Percentiles rank a stretch among this genome's conserved stretches.
These are phyloP conservation scores for Struthio camelus DNA, from an alignment of 2,113 vertebrate genomes.

Conservation along the genomic window DNA sequence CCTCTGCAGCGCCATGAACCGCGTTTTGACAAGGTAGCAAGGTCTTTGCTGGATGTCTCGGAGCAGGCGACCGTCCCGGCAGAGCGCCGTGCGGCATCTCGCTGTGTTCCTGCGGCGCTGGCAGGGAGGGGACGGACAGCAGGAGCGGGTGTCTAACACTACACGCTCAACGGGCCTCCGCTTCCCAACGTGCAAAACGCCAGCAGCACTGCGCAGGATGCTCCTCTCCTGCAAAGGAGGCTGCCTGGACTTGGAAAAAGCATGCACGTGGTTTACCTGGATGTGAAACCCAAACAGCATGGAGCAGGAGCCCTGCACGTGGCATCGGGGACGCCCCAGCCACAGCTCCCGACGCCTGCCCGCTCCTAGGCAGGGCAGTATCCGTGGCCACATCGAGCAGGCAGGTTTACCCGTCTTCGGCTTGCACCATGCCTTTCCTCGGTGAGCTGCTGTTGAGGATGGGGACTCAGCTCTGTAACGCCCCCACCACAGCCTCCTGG, in stretches of 20 bases:
- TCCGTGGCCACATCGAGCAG: background rate
- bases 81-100: background rate
- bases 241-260: fast-evolving
- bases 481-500: background rate
- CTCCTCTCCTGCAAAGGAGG: background rate
- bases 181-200: background rate
- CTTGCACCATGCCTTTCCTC: background rate
- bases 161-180: too few species aligned
- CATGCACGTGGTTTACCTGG: background rate
- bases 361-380: background rate
- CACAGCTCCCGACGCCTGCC: background rate
- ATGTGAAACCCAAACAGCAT: background rate
- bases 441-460: background rate
- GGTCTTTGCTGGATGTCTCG: background rate
- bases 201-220: background rate
- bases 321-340: fast-evolving
- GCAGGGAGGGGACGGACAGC: background rate
- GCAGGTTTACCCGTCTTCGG: background rate
- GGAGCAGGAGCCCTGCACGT: background rate
- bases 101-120: background rate
- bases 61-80: background rate
- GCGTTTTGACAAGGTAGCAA: background rate
- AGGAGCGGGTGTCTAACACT: too few species aligned
- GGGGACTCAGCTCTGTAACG: background rate
- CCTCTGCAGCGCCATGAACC: background rate